Conservation (phyloP, 2,113 vertebrate species). For the Glareola pratincola region DNA sequence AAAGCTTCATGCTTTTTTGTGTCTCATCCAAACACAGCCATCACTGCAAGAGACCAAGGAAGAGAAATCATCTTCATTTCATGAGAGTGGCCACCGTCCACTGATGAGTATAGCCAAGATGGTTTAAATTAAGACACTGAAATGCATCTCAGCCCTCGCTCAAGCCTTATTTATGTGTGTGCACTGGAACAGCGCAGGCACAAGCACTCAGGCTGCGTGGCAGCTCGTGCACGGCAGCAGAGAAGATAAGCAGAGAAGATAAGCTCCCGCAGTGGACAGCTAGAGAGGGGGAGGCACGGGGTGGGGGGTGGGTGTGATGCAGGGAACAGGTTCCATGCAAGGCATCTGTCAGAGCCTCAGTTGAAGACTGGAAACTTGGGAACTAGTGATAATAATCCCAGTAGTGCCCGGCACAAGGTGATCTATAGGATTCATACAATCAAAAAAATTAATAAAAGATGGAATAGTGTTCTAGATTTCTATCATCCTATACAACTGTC, state of each 20-base stretch:
- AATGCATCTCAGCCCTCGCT: neutral
- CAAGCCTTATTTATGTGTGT: neutral
- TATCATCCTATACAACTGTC: neutral
- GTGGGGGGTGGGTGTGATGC: too few relatives aligned
- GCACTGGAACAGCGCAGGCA: neutral
- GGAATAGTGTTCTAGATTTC: neutral
- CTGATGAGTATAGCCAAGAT: neutral
- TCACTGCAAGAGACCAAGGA: neutral
- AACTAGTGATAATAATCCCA: neutral
- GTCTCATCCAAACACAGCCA: neutral
- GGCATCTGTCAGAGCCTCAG: neutral
- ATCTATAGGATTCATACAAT: neutral
- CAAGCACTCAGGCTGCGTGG: neutral
- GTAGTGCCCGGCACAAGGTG: neutral
- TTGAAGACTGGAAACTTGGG: neutral
- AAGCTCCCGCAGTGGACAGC: neutral
- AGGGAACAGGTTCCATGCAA: neutral
- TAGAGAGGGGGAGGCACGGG: rapidly evolving
- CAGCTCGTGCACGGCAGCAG: neutral
- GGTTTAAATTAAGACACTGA: neutral
- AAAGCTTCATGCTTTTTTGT: neutral
- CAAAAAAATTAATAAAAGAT: neutral
- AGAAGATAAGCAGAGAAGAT: neutral
- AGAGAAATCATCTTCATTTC: neutral
- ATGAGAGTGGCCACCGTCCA: neutral